Conservation (phyloP, 1,140 invertebrate genomes). For the Maniola jurtina region DNA sequence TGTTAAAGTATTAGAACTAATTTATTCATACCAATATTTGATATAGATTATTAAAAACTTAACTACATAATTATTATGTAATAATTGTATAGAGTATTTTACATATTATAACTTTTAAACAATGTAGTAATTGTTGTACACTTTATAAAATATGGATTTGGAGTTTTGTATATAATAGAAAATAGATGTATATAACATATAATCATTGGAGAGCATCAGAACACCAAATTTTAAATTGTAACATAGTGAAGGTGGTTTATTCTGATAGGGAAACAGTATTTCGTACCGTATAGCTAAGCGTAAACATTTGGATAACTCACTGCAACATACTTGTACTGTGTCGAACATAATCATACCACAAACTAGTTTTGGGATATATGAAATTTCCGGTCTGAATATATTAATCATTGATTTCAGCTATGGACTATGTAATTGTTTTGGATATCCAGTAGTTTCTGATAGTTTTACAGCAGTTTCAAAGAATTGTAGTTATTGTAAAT, state of each 20-base stretch:
- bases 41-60: slow-evolving; percentile 29
- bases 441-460: too few relatives aligned
- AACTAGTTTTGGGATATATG: too few relatives aligned
- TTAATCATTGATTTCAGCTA: too few relatives aligned
- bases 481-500: too few relatives aligned
- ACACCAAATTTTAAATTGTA: slow-evolving; percentile 39
- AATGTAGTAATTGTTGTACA: slow-evolving; percentile 39
- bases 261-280: slow-evolving; percentile 43
- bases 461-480: too few relatives aligned
- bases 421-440: too few relatives aligned
- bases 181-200: slow-evolving; percentile 53
- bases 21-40: slow-evolving; percentile 42
- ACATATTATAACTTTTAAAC: slow-evolving; percentile 38
- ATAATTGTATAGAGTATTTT: slow-evolving; percentile 54
- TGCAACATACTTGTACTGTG: neutral
- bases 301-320: neutral
- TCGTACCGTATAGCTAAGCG: slow-evolving; percentile 22
- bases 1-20: slow-evolving; percentile 54
- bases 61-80: slow-evolving; percentile 27
- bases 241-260: slow-evolving; percentile 27
- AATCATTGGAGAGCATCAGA: slow-evolving; percentile 45
- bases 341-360: too few relatives aligned
- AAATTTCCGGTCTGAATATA: too few relatives aligned
- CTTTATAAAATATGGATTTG: slow-evolving; percentile 28
- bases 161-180: slow-evolving; percentile 55